Evolutionary conservation across 1,140 invertebrate genomes (phyloP), one percentile per base, ranked within the genome.

Genomic region (Drosophila grimshawi): DNA sequence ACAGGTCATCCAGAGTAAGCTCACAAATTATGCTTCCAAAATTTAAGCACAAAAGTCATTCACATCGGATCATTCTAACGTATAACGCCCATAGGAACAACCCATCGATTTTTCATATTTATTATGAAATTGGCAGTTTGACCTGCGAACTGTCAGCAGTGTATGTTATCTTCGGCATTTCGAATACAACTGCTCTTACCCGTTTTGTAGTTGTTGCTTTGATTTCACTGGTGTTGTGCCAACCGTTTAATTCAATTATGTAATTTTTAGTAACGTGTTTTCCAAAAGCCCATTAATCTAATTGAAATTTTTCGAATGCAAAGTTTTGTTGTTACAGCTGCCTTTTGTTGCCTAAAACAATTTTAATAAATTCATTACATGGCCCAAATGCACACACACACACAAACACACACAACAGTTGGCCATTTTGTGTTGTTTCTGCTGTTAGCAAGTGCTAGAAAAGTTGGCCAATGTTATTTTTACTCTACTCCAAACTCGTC

Each of bases 271-370:
- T 45, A 53, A 45, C 35, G 11, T 27, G 41, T 41, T 68, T 79
- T 65, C 45, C 61, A 59, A 86, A 86, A 71, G 69, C 70, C 78
- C 76, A 79, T 86, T 86, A 72, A 81, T 69, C 62, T 79, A 86
- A 88, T 82, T 76, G 71, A 79, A 86, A 76, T 69, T 19, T 19
- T 19, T 19, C 19, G 19, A 19, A 19, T 19, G 19, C 19, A 19
- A 19, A 19, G 19, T 19, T 19, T 19, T 19, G 19, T 19, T 79
- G 78, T 76, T 69, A 45, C 63, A 79, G 79, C 76, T 76, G 48
- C 51, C 27, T 37, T 43, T 4, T 51, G 8, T 8, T 46, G 11
- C 39, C 29, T 19, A 19, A 19, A 19, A 19, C 19, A 19, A 19
- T 19, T 19, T 19, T 19, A 19, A 19, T 19, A 19, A 19, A 19